phyloP scores from a whole-genome alignment of 2,113 vertebrate genomes.

The Oostethus manadensis region DNA sequence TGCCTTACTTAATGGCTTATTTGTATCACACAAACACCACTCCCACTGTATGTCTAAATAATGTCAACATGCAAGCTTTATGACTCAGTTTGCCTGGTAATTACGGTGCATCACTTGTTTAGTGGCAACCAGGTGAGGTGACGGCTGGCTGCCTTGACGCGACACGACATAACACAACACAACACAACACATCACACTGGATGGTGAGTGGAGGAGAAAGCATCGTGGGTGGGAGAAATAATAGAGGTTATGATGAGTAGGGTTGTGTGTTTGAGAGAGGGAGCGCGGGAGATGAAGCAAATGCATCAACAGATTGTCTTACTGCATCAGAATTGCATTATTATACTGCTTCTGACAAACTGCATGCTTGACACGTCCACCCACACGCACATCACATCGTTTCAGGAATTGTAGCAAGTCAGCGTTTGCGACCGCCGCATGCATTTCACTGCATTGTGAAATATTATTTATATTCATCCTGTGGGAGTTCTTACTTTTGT shows the following conservation, averaged over 20 bases:
- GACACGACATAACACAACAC: too few species aligned
- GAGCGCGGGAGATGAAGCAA: slow-evolving; percentile 7
- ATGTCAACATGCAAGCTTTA: slow-evolving; percentile 45
- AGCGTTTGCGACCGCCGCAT: slow-evolving; percentile 13
- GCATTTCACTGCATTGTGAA: slow-evolving; percentile 8
- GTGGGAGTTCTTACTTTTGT: too few species aligned
- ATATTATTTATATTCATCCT: background rate
- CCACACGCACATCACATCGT: background rate
- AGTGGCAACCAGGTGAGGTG: slow-evolving; percentile 43
- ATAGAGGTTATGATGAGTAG: slow-evolving; percentile 8
- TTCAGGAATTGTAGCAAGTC: background rate
- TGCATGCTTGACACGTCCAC: background rate
- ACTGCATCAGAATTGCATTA: slow-evolving; percentile 24
- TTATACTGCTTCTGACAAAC: slow-evolving; percentile 28
- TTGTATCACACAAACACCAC: slow-evolving; percentile 6
- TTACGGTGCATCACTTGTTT: slow-evolving; percentile 36
- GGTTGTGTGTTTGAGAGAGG: background rate
- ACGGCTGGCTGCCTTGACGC: slow-evolving; percentile 28
- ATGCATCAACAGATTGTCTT: slow-evolving; percentile 42
- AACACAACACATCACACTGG: slow-evolving; percentile 20
- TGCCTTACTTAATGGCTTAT: slow-evolving; percentile 5
- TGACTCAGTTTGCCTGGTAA: slow-evolving; percentile 46
- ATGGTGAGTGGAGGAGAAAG: slow-evolving; percentile 18
- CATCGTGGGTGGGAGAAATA: slow-evolving; percentile 30
- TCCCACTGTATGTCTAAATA: slow-evolving; percentile 22